phyloP scores from a whole-genome alignment of 2,113 vertebrate species.

The Pluvialis apricaria region DNA sequence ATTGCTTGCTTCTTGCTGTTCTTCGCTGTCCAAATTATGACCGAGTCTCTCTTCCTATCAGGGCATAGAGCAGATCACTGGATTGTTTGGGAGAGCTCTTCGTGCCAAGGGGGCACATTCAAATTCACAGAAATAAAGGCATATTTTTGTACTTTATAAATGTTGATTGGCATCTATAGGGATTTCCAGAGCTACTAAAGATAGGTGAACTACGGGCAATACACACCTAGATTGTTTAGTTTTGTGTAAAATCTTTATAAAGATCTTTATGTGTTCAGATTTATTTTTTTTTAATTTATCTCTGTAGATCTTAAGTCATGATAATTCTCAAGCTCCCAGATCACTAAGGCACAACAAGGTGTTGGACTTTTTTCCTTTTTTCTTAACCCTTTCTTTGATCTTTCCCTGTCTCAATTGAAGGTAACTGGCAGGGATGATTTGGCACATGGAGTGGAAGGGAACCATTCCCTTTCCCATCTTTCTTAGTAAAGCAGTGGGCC shows the following conservation, averaged over 20 bases:
- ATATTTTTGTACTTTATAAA: conserved; percentile 11
- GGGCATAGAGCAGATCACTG: background rate
- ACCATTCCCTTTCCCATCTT: background rate
- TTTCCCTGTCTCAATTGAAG: background rate
- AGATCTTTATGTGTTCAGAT: background rate
- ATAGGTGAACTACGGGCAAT: background rate
- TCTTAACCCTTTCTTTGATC: background rate
- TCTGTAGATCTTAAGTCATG: background rate
- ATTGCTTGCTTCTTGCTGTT: conserved; percentile 30
- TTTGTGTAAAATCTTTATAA: background rate
- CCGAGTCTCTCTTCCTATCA: background rate
- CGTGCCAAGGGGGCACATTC: background rate
- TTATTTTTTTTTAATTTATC: background rate
- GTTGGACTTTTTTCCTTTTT: background rate
- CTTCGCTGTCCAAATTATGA: background rate
- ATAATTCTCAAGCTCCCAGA: background rate
- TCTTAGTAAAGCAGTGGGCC: background rate
- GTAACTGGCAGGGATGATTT: background rate
- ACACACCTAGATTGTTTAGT: background rate
- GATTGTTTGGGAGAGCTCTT: background rate
- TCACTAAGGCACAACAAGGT: background rate
- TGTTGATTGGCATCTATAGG: background rate
- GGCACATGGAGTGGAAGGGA: background rate
- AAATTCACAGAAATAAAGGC: conserved; percentile 8
- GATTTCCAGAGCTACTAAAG: background rate